Evolutionary conservation across 2,113 vertebrate species (phyloP).

Genomic region (Ariopsis seemanni): DNA sequence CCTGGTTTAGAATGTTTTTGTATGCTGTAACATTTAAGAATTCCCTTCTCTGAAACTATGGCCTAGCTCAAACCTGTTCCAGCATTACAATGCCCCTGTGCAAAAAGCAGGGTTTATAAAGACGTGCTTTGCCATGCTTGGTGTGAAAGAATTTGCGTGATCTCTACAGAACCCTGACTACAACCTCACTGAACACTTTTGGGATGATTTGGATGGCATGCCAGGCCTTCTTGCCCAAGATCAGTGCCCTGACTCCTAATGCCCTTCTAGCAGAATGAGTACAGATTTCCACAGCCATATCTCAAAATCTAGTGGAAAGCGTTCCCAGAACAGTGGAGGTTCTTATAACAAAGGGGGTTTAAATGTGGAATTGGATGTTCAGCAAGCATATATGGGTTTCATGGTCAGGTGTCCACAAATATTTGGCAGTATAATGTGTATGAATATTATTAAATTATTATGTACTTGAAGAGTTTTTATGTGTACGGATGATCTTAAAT

Average conservation of each 20-base stretch:
- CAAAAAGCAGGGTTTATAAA: neutral
- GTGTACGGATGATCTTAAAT: neutral
- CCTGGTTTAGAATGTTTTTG: neutral
- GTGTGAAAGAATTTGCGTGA: neutral
- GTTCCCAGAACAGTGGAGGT: neutral
- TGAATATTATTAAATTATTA: neutral
- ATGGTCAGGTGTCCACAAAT: neutral
- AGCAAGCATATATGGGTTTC: neutral
- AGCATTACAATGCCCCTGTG: neutral
- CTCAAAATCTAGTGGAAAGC: neutral
- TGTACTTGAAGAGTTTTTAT: neutral
- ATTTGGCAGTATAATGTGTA: neutral
- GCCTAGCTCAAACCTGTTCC: neutral
- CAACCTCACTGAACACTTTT: neutral
- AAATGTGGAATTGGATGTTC: neutral
- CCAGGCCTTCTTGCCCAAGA: neutral
- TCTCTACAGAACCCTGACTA: neutral
- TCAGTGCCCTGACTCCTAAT: neutral
- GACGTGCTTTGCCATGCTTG: neutral
- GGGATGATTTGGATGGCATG: neutral
- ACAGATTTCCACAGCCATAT: neutral
- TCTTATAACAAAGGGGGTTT: neutral
- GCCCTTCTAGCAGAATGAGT: neutral
- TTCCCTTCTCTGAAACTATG: neutral
- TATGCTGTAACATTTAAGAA: neutral